A percentile compares a stretch with the other conserved stretches of the same genome.
Conservation (phyloP, 2,888 invertebrate genomes). For the Diaperis boleti region DNA sequence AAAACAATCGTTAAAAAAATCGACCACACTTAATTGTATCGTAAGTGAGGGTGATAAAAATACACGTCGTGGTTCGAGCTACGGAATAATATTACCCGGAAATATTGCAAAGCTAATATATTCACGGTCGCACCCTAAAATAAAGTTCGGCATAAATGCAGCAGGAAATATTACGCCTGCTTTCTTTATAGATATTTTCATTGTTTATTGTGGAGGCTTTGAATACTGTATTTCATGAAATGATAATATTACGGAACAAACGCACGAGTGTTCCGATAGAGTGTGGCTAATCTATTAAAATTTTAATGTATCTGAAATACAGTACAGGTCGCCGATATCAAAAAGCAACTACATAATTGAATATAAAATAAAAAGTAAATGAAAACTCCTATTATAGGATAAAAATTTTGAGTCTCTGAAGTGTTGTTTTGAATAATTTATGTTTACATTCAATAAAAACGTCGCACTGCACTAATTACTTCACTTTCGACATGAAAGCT, state of each 20-base stretch:
- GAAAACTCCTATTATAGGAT: neutral
- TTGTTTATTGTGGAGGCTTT: slow-evolving; percentile 39
- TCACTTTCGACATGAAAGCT: slow-evolving; percentile 41
- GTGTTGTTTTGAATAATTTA: slow-evolving; percentile 40
- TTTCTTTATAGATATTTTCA: slow-evolving; percentile 43
- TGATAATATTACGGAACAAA: slow-evolving; percentile 29
- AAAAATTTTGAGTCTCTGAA: slow-evolving; percentile 24
- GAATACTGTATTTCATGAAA: slow-evolving; percentile 39
- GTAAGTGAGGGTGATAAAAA: slow-evolving; percentile 29
- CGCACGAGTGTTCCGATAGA: neutral
- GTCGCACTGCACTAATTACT: slow-evolving; percentile 42
- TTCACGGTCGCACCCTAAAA: slow-evolving; percentile 45
- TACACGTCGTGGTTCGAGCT: slow-evolving; percentile 33
- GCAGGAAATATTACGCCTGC: slow-evolving; percentile 40
- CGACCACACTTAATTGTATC: slow-evolving; percentile 29
- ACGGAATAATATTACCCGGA: slow-evolving; percentile 28
- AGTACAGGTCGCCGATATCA: neutral
- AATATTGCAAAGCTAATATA: slow-evolving; percentile 44
- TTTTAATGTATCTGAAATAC: slow-evolving; percentile 8
- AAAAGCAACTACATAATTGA: slow-evolving; percentile 11
- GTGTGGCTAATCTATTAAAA: slow-evolving; percentile 2
- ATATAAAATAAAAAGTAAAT: neutral
- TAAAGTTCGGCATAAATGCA: slow-evolving; percentile 46
- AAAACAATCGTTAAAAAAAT: slow-evolving; percentile 6
- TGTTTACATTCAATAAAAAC: slow-evolving; percentile 40